A percentile compares a stretch with the other conserved stretches of the same genome.
These are phyloP conservation scores for Megaceryle torquata DNA, from an alignment of 2,113 vertebrate species.

Conservation along the genomic window DNA sequence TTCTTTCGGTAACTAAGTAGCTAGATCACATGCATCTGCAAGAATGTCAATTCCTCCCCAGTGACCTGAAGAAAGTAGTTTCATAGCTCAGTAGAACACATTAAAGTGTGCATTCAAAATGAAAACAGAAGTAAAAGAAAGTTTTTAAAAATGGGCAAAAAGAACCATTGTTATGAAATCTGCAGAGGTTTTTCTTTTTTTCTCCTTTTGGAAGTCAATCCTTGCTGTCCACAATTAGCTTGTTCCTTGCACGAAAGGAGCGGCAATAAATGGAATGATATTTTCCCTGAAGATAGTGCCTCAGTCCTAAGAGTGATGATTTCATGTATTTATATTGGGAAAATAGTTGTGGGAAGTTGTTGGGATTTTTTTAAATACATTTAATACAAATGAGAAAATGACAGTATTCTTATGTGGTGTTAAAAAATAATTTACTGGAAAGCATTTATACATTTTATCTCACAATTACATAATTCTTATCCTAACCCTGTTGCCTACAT, in stretches of 20 bases:
- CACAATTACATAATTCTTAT: conserved; percentile 30
- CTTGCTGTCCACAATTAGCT: background rate
- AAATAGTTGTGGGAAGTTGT: background rate
- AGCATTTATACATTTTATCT: conserved; percentile 26
- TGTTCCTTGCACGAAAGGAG: background rate
- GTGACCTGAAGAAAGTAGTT: background rate
- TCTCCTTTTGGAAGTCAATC: background rate
- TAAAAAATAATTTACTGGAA: background rate
- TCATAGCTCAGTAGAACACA: background rate
- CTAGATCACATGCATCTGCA: background rate
- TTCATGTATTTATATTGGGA: background rate
- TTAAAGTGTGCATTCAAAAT: background rate
- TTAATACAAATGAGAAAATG: background rate
- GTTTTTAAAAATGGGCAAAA: background rate
- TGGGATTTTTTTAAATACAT: background rate
- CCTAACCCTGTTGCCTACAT: conserved; percentile 51
- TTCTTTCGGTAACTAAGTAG: background rate
- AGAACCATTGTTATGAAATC: background rate
- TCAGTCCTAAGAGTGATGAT: background rate
- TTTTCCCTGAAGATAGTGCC: background rate
- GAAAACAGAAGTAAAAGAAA: background rate
- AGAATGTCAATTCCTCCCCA: background rate
- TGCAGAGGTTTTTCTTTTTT: background rate
- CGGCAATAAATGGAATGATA: background rate
- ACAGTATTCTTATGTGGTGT: background rate